Evolutionary conservation across 2,888 invertebrate genomes (phyloP), one percentile per base, ranked within the genome.

Genomic region (Oscheius myriophilus): DNA sequence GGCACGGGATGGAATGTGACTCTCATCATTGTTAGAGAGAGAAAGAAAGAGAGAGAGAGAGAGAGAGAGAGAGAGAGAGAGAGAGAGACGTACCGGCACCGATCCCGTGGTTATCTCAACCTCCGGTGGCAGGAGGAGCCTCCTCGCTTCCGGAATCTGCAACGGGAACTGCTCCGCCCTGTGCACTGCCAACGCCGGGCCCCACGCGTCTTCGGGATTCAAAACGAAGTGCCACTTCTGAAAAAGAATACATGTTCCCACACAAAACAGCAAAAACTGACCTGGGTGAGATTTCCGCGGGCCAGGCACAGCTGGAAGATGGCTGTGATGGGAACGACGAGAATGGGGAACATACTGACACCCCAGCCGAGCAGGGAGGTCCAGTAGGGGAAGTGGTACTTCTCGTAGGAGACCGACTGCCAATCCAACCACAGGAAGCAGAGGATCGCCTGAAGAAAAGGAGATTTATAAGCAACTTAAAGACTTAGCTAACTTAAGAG

Each of bases 391-490:
- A 92, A 93, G 12, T 86, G 85, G 81, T 92, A 91, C 63, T 88
- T 88, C 52, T 90, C 91, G 83, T 92, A 93, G 6, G 87, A 82
- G 0, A 92, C 91, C 0, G 91, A 87, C 21, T 88, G 86, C 89
- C 92, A 92, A 74, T 91, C 91, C 6, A 89, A 87, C 89, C 92
- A 91, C 64, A 92, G 91, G 87, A 93, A 93, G 9, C 90, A 88
- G 72, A 93, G 90, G 59, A 93, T 91, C 41, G 89, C 90, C 93
- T 93, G 88, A n/a, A 88, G 86, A 43, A 1, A 46, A 18, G 7
- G 18, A 12, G 33, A 33, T 6, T 33, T 33, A 6, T 33, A n/a
- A n/a, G n/a, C n/a, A n/a, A n/a, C n/a, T n/a, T n/a, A n/a, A n/a
- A n/a, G n/a, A n/a, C n/a, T n/a, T n/a, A n/a, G n/a, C n/a, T n/a